phyloP scores from a whole-genome alignment of 53 echinoderm and acorn worm genomes.

The Astropecten irregularis region DNA sequence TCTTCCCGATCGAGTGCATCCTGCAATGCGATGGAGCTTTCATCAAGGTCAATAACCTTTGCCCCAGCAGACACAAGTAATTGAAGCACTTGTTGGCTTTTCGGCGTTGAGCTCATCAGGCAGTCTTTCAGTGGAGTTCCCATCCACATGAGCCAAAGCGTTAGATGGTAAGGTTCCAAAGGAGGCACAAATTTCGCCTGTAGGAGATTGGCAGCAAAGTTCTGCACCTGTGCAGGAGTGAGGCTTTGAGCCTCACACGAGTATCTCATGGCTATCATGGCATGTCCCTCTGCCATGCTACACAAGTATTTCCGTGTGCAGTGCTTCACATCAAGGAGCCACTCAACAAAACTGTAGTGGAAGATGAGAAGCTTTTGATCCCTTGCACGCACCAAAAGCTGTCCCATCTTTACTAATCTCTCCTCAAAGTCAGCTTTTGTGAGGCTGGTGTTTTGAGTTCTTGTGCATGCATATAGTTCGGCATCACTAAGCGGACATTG shows the following conservation, averaged over 20 bases:
- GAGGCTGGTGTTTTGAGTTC: constrained; percentile 86
- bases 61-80: constrained; percentile 92
- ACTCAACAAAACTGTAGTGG: constrained; percentile 97
- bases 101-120: constrained; percentile 81
- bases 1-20: constrained; percentile 96
- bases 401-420: constrained; percentile 76
- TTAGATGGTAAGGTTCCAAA: constrained; percentile 82
- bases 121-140: constrained; percentile 95
- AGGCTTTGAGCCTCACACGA: constrained; percentile 89
- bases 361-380: constrained; percentile 83
- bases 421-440: constrained; percentile 82
- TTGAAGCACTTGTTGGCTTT: constrained; percentile 81
- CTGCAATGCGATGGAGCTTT: constrained; percentile 84
- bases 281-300: constrained; percentile 89
- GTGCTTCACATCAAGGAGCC: constrained; percentile 97
- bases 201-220: constrained; percentile 92
- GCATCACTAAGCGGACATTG: constrained; percentile 85
- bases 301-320: constrained; percentile 98
- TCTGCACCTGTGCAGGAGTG: constrained; percentile 93
- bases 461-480: constrained; percentile 88
- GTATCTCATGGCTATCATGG: constrained; percentile 95
- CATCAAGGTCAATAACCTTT: constrained; percentile 90
- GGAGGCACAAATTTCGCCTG: constrained; percentile 89
- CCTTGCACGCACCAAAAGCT: constrained; percentile 72
- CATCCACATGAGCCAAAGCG: constrained; percentile 93